Evolutionary conservation across 2,888 invertebrate genomes (phyloP), one percentile per base, ranked within the genome.

Genomic region (Pristionchus fissidentatus): DNA sequence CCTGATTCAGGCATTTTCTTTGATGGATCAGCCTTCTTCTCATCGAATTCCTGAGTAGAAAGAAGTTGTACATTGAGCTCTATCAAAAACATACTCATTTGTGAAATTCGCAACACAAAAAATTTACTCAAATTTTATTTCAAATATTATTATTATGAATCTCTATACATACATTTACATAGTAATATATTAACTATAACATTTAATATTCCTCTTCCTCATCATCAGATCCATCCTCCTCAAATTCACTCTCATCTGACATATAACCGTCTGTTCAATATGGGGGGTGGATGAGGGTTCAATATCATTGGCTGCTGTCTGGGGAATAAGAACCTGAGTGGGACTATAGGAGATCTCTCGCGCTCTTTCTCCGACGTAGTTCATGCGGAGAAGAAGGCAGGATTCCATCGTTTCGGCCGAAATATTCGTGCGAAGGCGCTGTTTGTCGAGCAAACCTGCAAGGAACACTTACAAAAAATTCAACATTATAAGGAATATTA

Each of bases 301-400:
- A 57, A 26, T 13, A 13, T 15, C 22, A 4, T 15, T 7, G 8
- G n/a, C 7, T 55, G 15, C 55, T 13, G 22, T 22, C 55, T 55
- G 55, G 8, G 55, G 55, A 19, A 55, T n/a, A 4, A 55, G 55
- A 55, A 55, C n/a, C 55, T 15, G 55, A 22, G 55, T 15, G 22
- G 55, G 55, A 4, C 3, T 4, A n/a, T 55, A 55, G 55, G 55
- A 55, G 4, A 55, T 55, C 55, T 55, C 55, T 8, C 55, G 55
- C n/a, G 55, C 55, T 55, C 55, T 15, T 15, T 55, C 55, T 55
- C 55, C 55, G 55, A 55, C n/a, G 55, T 55, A 55, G 55, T 55
- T 55, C 55, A 55, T 4, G 15, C 55, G 8, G n/a, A 55, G 55
- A 7, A 55, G 55, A 15, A 55, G 55, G 55, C 55, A 55, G 55